Percentiles rank a stretch among this genome's conserved stretches.
Conservation (phyloP, 2,888 invertebrate genomes). For the Autographa gamma region DNA sequence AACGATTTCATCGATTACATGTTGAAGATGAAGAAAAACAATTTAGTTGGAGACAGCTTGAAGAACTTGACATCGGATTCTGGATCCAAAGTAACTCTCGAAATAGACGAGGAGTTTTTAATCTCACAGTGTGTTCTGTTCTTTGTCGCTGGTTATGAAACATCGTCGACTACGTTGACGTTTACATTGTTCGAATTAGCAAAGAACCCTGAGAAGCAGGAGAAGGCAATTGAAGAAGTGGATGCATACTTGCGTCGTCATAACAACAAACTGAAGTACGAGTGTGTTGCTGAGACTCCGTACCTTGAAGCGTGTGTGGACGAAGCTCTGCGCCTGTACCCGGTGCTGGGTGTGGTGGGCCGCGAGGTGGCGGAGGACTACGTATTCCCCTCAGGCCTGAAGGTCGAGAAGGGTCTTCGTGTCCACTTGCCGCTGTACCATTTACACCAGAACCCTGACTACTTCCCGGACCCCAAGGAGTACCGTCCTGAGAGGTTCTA, state of each 20-base stretch:
- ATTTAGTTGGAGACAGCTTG: conserved; percentile 67
- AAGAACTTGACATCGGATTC: conserved; percentile 61
- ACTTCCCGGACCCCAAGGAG: conserved; percentile 74
- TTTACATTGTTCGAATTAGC: conserved; percentile 71
- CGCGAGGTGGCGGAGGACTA: conserved; percentile 75
- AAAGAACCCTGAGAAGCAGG: conserved; percentile 64
- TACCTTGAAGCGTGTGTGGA: conserved; percentile 71
- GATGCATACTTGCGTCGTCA: conserved; percentile 64
- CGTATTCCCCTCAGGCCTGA: conserved; percentile 69
- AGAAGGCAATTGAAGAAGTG: conserved; percentile 64
- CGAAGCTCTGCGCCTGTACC: conserved; percentile 74
- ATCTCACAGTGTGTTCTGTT: conserved; percentile 88
- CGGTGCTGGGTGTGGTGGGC: conserved; percentile 70
- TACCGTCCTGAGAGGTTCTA: conserved; percentile 76
- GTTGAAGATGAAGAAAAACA: conserved; percentile 65
- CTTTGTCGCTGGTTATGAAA: conserved; percentile 75
- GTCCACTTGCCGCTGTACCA: conserved; percentile 76
- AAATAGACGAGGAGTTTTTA: conserved; percentile 79
- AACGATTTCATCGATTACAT: conserved; percentile 76
- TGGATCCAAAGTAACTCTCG: conserved; percentile 60
- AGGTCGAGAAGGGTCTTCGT: conserved; percentile 70
- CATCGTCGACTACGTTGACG: conserved; percentile 67
- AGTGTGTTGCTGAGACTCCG: conserved; percentile 65
- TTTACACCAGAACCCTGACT: conserved; percentile 70
- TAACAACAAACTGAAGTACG: conserved; percentile 64